Conservation (phyloP, 2,797 vertebrate genomes). For the Clarias laeviceps region DNA sequence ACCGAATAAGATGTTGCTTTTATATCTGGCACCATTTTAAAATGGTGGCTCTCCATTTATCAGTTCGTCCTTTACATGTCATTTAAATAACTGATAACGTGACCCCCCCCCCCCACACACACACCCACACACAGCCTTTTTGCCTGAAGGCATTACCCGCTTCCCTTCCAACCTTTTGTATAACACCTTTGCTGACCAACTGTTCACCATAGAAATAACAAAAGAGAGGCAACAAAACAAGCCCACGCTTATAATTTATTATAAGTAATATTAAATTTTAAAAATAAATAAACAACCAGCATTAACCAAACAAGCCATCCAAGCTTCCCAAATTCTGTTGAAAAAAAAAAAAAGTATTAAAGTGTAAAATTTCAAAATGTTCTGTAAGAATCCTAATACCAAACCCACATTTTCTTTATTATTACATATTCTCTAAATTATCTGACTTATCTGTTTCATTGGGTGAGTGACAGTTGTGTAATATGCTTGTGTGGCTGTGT, state of each 20-base stretch:
- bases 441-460: not conserved
- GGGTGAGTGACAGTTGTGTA: conserved; percentile 14
- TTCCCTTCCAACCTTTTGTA: not conserved
- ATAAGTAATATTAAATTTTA: not conserved
- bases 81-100: conserved; percentile 29
- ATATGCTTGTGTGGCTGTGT: conserved; percentile 5
- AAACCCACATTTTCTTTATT: not conserved
- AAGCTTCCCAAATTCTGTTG: conserved; percentile 17
- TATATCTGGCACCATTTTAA: conserved; percentile 2
- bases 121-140: not conserved
- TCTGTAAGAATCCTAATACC: not conserved
- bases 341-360: not conserved
- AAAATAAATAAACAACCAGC: not conserved
- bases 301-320: conserved; percentile 24
- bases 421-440: not conserved
- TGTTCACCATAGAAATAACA: conserved; percentile 37
- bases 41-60: conserved; percentile 22
- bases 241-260: conserved; percentile 6
- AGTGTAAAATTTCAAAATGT: not conserved
- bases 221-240: not conserved
- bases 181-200: conserved; percentile 28
- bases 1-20: not conserved
- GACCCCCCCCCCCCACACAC: not conserved
- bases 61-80: not conserved
- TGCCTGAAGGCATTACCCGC: conserved; percentile 12